A percentile compares a stretch with the other conserved stretches of the same genome.
These are phyloP conservation scores for Deroplatys truncata DNA, from an alignment of 2,888 invertebrate genomes.

Conservation along the genomic window DNA sequence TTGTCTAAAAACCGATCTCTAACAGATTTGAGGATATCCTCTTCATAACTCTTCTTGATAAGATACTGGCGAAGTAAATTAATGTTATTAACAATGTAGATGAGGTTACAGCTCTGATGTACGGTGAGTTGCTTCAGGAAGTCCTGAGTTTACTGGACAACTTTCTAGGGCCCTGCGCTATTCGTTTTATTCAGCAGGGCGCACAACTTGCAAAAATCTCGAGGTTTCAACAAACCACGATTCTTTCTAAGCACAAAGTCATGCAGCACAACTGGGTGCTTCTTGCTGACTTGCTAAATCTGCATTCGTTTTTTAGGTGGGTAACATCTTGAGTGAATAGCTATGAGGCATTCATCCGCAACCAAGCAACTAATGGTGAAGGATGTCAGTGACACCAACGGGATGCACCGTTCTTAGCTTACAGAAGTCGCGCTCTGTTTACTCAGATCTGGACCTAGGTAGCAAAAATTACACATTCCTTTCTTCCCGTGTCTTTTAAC, in stretches of 20 bases:
- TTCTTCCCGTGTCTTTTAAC: background rate
- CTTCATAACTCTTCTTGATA: too few species aligned
- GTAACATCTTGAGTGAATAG: background rate
- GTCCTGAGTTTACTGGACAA: background rate
- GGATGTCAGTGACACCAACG: background rate
- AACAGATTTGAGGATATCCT: too few species aligned
- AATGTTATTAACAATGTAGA: too few species aligned
- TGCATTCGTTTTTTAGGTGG: background rate
- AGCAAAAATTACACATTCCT: background rate
- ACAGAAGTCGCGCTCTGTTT: background rate
- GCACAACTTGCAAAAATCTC: background rate
- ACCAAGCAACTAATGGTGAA: background rate
- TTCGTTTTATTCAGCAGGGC: too few species aligned
- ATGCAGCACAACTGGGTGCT: background rate
- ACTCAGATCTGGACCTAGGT: background rate
- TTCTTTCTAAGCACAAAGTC: background rate
- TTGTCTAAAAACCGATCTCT: too few species aligned
- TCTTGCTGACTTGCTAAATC: background rate
- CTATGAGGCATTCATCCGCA: background rate
- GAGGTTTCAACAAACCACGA: too few species aligned
- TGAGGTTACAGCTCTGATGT: too few species aligned
- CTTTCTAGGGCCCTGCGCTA: background rate
- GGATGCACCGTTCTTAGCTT: background rate
- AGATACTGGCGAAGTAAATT: too few species aligned
- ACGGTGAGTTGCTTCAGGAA: too few species aligned